Percentiles rank a stretch among this genome's conserved stretches.
Conservation (phyloP, 2,797 vertebrate genomes). For the Harpagifer antarcticus region DNA sequence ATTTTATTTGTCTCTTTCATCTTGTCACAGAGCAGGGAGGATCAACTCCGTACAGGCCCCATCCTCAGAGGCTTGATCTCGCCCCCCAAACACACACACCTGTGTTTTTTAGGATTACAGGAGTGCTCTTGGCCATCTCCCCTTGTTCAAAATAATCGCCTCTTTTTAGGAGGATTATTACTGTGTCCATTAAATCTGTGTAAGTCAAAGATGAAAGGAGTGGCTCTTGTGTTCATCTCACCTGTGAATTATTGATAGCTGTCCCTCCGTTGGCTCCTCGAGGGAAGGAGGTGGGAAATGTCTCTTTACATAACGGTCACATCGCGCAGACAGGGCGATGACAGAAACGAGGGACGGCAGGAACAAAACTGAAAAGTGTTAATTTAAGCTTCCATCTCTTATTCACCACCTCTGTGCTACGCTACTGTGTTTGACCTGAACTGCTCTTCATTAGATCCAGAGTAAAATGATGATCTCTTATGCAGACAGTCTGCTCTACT, state of each 20-base stretch:
- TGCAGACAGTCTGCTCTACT: slow-evolving; percentile 47
- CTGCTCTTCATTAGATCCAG: slow-evolving; percentile 54
- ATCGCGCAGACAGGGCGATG: slow-evolving; percentile 47
- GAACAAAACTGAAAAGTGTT: slow-evolving; percentile 56
- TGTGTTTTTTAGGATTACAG: slow-evolving; percentile 65
- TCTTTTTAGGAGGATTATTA: slow-evolving; percentile 70
- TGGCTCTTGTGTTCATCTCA: slow-evolving; percentile 75
- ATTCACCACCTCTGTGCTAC: slow-evolving; percentile 44
- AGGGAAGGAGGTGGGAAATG: slow-evolving; percentile 61
- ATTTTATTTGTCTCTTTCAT: slow-evolving; percentile 81
- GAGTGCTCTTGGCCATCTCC: slow-evolving; percentile 49
- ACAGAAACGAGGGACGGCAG: slow-evolving; percentile 27
- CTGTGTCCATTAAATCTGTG: slow-evolving; percentile 71
- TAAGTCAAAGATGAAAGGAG: slow-evolving; percentile 75
- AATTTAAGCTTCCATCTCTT: slow-evolving; percentile 52
- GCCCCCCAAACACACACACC: slow-evolving; percentile 70
- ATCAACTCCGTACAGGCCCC: slow-evolving; percentile 57
- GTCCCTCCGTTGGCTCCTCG: slow-evolving; percentile 53
- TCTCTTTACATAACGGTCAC: slow-evolving; percentile 63
- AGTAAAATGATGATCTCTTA: slow-evolving; percentile 39
- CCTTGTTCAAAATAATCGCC: slow-evolving; percentile 66
- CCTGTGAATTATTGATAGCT: slow-evolving; percentile 86
- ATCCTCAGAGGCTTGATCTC: slow-evolving; percentile 70
- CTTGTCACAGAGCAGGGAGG: slow-evolving; percentile 67
- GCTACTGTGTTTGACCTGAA: slow-evolving; percentile 59